Evolutionary conservation across 2,888 invertebrate genomes (phyloP).

Genomic region (Pantelozetes paolii): DNA sequence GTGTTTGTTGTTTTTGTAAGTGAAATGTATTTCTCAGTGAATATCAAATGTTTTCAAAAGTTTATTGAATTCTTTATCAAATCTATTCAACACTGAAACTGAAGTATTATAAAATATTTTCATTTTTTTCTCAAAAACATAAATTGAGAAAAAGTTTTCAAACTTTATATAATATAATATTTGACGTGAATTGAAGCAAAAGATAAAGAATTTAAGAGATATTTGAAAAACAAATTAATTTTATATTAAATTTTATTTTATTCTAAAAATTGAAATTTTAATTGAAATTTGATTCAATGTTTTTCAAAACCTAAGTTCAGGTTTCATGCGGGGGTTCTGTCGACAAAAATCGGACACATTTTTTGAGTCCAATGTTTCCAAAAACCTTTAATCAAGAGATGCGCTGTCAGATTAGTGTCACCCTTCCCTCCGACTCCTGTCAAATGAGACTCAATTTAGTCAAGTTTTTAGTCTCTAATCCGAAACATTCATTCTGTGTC

Average conservation of each 20-base stretch:
- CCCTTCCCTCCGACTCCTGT: background rate
- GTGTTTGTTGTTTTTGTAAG: constrained; percentile 38
- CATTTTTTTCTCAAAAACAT: too few species aligned
- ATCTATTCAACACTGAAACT: too few species aligned
- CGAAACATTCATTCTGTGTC: background rate
- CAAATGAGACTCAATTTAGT: constrained; percentile 14
- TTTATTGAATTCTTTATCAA: background rate
- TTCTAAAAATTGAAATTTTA: too few species aligned
- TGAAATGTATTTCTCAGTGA: background rate
- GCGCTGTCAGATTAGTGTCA: constrained; percentile 7
- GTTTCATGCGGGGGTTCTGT: background rate
- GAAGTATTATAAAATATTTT: too few species aligned
- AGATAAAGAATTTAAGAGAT: too few species aligned
- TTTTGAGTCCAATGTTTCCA: constrained; percentile 19
- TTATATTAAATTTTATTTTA: too few species aligned
- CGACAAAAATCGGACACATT: background rate
- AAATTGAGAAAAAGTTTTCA: too few species aligned
- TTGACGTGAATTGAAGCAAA: too few species aligned
- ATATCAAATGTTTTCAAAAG: background rate
- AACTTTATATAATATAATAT: too few species aligned
- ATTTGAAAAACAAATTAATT: too few species aligned
- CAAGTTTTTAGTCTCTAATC: background rate
- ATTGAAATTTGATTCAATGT: too few species aligned
- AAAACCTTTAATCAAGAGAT: constrained; percentile 5
- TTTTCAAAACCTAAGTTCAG: too few species aligned